A percentile compares a stretch with the other conserved stretches of the same genome.
These are phyloP conservation scores for Archocentrus centrarchus DNA, from an alignment of 2,113 vertebrate species.

Conservation along the genomic window DNA sequence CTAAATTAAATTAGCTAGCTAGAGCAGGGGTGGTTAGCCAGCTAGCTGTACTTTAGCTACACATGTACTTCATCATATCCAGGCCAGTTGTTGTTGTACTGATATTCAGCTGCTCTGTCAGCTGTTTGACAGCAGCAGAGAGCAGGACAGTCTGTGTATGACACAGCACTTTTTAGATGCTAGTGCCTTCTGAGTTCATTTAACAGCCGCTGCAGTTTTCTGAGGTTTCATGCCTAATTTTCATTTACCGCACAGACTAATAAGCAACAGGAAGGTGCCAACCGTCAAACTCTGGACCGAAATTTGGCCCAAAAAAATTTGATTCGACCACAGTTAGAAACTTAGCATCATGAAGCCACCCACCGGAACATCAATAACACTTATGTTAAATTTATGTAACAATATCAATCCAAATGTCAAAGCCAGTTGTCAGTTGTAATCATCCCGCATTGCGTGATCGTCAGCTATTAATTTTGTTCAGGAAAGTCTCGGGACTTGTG, in stretches of 20 bases:
- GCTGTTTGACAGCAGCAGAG: background rate
- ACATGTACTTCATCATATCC: too few species aligned
- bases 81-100: too few species aligned
- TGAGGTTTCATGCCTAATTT: background rate
- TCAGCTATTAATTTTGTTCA: background rate
- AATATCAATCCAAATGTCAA: background rate
- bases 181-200: background rate
- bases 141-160: background rate
- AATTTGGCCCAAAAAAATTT: too few species aligned
- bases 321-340: background rate
- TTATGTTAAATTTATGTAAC: background rate
- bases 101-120: background rate
- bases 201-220: background rate
- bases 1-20: accelerated
- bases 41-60: too few species aligned
- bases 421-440: background rate
- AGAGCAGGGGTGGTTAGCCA: background rate
- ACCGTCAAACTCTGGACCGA: background rate
- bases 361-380: background rate
- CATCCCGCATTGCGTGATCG: background rate
- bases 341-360: background rate
- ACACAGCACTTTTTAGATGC: background rate
- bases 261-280: background rate
- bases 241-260: background rate
- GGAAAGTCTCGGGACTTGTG: slow-evolving; percentile 37